These are phyloP conservation scores for Danionella cerebrum DNA, from an alignment of 2,113 vertebrate genomes.

Conservation along the genomic window DNA sequence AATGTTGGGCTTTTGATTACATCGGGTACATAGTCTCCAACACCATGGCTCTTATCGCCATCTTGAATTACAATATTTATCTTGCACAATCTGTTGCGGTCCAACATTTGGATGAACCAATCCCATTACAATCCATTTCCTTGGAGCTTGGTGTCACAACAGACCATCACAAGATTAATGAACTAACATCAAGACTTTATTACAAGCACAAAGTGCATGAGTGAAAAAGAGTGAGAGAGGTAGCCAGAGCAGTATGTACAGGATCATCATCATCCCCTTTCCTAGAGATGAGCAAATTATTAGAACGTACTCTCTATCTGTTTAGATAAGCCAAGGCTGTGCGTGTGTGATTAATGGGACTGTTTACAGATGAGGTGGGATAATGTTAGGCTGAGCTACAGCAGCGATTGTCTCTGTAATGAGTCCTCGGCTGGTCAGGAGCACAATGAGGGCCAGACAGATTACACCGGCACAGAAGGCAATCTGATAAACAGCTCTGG, in stretches of 20 bases:
- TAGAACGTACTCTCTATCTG: constrained; percentile 94
- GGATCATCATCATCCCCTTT: constrained; percentile 83
- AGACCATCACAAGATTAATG: constrained; percentile 67
- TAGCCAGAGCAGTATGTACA: too few species aligned
- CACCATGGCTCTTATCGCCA: constrained; percentile 49
- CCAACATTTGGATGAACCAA: constrained; percentile 58
- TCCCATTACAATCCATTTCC: constrained; percentile 64
- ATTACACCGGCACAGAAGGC: constrained; percentile 90
- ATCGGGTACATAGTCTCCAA: constrained; percentile 42
- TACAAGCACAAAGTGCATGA: constrained; percentile 43
- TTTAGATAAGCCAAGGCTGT: constrained; percentile 88
- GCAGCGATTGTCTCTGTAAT: constrained; percentile 52
- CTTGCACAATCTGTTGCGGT: constrained; percentile 57
- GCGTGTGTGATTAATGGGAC: constrained; percentile 90
- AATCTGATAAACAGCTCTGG: constrained; percentile 85
- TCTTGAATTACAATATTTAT: constrained; percentile 69
- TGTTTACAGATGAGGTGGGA: constrained; percentile 98
- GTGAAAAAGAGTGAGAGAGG: too few species aligned
- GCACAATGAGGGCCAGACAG: constrained; percentile 86
- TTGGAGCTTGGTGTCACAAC: constrained; percentile 58
- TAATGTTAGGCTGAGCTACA: constrained; percentile 94
- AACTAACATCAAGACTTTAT: constrained; percentile 51
- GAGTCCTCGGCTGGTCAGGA: constrained; percentile 39
- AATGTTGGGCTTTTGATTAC: constrained; percentile 53
- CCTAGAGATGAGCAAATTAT: constrained; percentile 76